These are phyloP conservation scores for Ursus arctos DNA, from an alignment of 2,113 vertebrate genomes.

Conservation along the genomic window DNA sequence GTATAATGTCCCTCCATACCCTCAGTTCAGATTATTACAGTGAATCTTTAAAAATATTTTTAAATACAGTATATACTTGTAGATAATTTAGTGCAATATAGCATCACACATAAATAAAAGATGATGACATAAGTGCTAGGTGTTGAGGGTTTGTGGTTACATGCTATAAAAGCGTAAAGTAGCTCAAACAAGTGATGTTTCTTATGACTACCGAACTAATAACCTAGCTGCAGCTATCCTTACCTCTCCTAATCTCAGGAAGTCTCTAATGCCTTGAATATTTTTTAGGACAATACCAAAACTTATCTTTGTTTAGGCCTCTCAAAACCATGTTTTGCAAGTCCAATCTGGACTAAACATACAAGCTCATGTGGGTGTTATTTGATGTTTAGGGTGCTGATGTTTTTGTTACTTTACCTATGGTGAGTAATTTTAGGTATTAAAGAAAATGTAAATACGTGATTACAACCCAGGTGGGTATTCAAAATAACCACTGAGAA, in stretches of 20 bases:
- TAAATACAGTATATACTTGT: background rate
- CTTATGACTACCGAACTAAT: background rate
- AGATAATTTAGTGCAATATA: background rate
- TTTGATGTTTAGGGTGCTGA: background rate
- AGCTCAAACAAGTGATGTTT: background rate
- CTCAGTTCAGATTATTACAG: background rate
- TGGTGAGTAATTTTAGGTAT: slow-evolving; percentile 51
- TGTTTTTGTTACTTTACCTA: background rate
- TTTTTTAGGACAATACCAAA: background rate
- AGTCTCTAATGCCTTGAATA: background rate
- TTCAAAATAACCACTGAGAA: background rate
- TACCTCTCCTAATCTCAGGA: background rate
- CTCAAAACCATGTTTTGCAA: background rate
- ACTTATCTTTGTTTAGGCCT: background rate
- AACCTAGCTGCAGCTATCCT: background rate
- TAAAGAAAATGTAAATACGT: slow-evolving; percentile 17
- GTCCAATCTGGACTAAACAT: background rate
- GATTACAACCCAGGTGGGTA: background rate
- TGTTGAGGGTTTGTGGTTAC: background rate
- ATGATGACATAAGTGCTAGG: background rate
- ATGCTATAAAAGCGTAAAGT: background rate
- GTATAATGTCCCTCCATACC: background rate
- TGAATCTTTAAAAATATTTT: background rate
- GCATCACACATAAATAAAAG: background rate
- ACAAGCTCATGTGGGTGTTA: background rate